A percentile compares a stretch with the other conserved stretches of the same genome.
Conservation (phyloP, 30 jellyfish, hydroid and myxozoan genomes). For the Sanderia malayensis region DNA sequence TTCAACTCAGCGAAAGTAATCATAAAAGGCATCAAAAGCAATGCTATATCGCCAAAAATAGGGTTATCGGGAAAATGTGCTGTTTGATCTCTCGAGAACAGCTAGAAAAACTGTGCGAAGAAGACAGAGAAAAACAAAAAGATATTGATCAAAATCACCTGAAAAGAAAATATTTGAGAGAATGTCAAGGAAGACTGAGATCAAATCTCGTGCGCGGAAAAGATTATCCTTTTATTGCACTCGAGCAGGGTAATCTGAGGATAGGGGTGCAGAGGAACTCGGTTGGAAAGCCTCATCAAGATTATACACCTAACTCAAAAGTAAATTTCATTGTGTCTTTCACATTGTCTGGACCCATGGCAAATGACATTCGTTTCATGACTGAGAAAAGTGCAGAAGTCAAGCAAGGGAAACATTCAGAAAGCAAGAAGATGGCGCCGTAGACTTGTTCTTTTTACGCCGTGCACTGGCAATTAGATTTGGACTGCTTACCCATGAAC, state of each 20-base stretch:
- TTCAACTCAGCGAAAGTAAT: not conserved
- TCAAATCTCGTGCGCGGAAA: not conserved
- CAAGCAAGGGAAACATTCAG: too few relatives aligned
- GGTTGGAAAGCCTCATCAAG: constrained; percentile 4
- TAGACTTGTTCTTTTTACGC: too few relatives aligned
- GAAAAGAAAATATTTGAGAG: not conserved
- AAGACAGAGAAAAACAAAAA: not conserved
- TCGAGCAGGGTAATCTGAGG: constrained; percentile 19
- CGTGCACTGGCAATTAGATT: too few relatives aligned
- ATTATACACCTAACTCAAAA: not conserved
- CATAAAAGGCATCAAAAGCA: not conserved
- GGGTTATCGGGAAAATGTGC: constrained; percentile 5
- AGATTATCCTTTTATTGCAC: constrained; percentile 12
- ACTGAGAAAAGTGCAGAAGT: too few relatives aligned
- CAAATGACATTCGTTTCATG: constrained; percentile 1
- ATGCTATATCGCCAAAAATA: not conserved
- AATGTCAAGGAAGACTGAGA: constrained; percentile 9
- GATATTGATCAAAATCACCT: not conserved
- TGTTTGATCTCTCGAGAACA: constrained; percentile 8
- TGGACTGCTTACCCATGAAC: too few relatives aligned
- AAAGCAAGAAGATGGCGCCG: too few relatives aligned
- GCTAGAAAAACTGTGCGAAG: not conserved
- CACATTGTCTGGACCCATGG: constrained; percentile 23
- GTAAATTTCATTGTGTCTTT: constrained; percentile 9
- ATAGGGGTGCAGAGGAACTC: constrained; percentile 1